Evolutionary conservation across 2,888 invertebrate genomes (phyloP), one percentile per base, ranked within the genome.

Genomic region (Adela reaumurella): DNA sequence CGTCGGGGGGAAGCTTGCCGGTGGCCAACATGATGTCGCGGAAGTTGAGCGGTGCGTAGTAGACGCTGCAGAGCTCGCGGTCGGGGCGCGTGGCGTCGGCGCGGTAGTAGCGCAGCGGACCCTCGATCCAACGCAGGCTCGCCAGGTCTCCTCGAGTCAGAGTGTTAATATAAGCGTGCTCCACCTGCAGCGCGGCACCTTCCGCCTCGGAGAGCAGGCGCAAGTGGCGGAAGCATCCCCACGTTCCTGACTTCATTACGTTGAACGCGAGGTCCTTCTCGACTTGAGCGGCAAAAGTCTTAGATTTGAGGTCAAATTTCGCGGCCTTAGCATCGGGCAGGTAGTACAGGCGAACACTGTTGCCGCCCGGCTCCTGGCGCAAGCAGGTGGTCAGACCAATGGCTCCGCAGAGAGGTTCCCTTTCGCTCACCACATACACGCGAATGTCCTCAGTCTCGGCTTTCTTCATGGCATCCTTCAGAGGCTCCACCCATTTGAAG

Each of bases 11-110:
- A 53, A 98, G 83, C 78, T 97, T 97, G 58, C 97, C 98, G 19
- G 94, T 94, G 20, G 97, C 97, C 63, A 98, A 77, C 98, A 99
- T 99, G 57, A 98, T 88, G 73, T 99, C 98, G 57, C 97, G 88
- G 90, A 98, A 98, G 79, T 98, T 98, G 52, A 98, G 85, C 42
- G 97, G 92, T 1, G 96, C 92, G 74, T 92, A 97, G 71, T 95
- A 92, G 14, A 97, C 95, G 54, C 83, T 84, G 73, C 95, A 96
- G 46, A 94, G 74, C 59, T 90, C 88, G 14, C 76, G 65, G 52
- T 82, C 72, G 3, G 80, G 68, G 55, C 77, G 64, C 64, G 65
- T 62, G 53, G 67, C 62, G 45, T 55, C 53, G 42, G 58, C 61
- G 17, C 51, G 52, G 61, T 85, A 83, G 59, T 83, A 84, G 43